Evolutionary conservation across 2,888 invertebrate species (phyloP), one percentile per base, ranked within the genome.

Genomic region (Galerucella nymphaeae): DNA sequence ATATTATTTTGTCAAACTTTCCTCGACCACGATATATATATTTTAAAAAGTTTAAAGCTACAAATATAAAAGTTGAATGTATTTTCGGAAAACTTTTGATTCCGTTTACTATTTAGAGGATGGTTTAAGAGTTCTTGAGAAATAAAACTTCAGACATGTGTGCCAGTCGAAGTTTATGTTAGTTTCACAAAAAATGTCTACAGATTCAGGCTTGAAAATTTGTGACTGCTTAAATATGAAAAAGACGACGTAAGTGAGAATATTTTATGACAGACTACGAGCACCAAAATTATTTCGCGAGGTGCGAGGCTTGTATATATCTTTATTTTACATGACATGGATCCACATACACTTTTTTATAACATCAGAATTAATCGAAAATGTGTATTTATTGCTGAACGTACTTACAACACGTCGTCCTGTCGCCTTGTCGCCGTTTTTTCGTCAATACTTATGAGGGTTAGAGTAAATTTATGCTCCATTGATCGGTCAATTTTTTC

Each of bases 1-100:
- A 48, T n/a, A 48, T n/a, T n/a, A n/a, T n/a, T 48, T 48, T 48
- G 48, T 48, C 48, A n/a, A 48, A n/a, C 48, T 48, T 48, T 48
- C 48, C n/a, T n/a, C 48, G 5, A 8, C 3, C 14, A 30, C 8
- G 8, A n/a, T 48, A n/a, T 48, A 13, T 11, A 48, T 14, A n/a
- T 48, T 48, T 14, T 48, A n/a, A 14, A 13, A 48, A 48, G 48
- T 48, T 48, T 48, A n/a, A 48, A 48, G 48, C n/a, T n/a, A 48
- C n/a, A 48, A 48, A 2, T 0, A 48, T n/a, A 48, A 48, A 48
- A 48, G n/a, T 48, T 14, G 11, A 14, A 48, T 48, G 14, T 48
- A 48, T 48, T 48, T 13, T 48, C n/a, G 14, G n/a, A 8, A 30
- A 48, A 48, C 48, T 48, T 48, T 48, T 6, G 48, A 5, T 1